Percentiles rank a stretch among this genome's conserved stretches.
Evolutionary conservation across 2,113 vertebrate genomes (phyloP).

Genomic region (Megaceryle maxima): DNA sequence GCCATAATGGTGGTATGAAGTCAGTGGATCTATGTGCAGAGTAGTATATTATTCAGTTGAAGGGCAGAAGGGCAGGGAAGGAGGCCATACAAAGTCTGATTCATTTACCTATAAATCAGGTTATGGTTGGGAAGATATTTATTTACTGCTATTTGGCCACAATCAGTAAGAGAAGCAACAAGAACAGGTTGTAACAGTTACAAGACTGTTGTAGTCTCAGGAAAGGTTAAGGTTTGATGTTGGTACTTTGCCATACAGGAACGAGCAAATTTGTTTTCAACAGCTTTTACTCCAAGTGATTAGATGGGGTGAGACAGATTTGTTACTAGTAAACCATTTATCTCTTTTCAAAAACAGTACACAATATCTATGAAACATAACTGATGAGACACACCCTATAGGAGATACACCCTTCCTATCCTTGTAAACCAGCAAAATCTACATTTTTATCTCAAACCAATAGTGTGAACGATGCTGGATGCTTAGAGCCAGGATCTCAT

Average conservation of each 20-base stretch:
- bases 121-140: not conserved
- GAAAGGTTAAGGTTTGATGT: not conserved
- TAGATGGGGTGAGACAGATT: slow-evolving; percentile 5
- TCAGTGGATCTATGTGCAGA: not conserved
- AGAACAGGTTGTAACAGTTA: not conserved
- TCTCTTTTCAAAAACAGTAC: not conserved
- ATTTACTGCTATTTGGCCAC: not conserved
- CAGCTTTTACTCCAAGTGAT: slow-evolving; percentile 1
- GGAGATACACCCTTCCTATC: slow-evolving; percentile 27
- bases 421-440: slow-evolving; percentile 24
- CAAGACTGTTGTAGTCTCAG: not conserved
- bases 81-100: not conserved
- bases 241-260: not conserved
- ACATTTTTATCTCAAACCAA: slow-evolving; percentile 16
- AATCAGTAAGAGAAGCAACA: not conserved
- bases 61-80: not conserved
- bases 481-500: slow-evolving; percentile 19
- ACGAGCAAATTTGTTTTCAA: slow-evolving; percentile 32
- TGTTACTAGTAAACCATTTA: slow-evolving; percentile 28
- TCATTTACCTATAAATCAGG: not conserved
- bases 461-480: not conserved
- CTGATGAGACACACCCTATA: slow-evolving; percentile 25
- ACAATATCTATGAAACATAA: not conserved
- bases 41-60: not conserved
- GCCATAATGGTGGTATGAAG: not conserved